A percentile compares a stretch with the other conserved stretches of the same genome.
Conservation (phyloP, 2,888 invertebrate genomes). For the Tetranychus truncatus region DNA sequence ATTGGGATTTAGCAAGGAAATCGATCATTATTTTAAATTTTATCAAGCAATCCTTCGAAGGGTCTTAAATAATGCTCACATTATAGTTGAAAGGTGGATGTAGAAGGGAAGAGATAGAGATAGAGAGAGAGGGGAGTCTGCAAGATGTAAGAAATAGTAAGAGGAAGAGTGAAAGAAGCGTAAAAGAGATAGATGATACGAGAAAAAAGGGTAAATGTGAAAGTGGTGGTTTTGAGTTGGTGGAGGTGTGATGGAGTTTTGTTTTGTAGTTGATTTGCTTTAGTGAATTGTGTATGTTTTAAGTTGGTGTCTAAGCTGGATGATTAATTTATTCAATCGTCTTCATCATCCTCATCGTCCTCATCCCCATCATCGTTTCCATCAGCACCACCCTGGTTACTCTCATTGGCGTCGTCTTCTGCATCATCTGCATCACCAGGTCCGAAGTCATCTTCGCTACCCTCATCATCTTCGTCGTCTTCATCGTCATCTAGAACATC, state of each 20-base stretch:
- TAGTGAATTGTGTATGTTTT: constrained; percentile 1
- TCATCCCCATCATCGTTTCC: neutral
- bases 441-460: neutral
- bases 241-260: neutral
- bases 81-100: neutral
- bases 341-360: neutral
- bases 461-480: neutral
- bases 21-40: neutral
- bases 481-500: neutral
- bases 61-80: neutral
- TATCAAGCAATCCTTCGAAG: neutral
- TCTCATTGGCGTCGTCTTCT: neutral
- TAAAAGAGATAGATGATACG: neutral
- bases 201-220: neutral
- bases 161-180: neutral
- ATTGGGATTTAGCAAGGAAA: neutral
- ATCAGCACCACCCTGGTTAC: neutral
- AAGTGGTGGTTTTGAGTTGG: neutral
- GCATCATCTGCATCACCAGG: neutral
- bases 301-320: neutral
- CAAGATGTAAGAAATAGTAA: neutral
- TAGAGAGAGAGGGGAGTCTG: neutral
- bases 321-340: neutral
- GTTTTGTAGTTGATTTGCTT: neutral
- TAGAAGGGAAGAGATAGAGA: neutral